These are phyloP conservation scores for Sinosuthora webbiana DNA, from an alignment of 2,113 vertebrate genomes.

Conservation along the genomic window DNA sequence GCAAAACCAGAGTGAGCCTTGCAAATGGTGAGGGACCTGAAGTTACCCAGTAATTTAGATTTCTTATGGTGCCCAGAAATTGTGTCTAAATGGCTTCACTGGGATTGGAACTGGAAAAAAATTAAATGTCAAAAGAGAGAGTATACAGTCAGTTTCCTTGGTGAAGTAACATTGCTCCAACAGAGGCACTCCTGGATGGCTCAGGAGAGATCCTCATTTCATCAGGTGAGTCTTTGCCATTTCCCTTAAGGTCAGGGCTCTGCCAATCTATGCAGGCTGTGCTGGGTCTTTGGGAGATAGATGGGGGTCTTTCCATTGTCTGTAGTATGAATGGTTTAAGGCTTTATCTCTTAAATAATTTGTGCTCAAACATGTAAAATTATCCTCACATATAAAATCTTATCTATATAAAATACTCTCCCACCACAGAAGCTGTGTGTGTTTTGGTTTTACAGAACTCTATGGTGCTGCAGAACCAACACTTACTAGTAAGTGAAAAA, in stretches of 20 bases:
- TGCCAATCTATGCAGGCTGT: not conserved
- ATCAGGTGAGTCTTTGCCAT: not conserved
- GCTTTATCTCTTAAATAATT: not conserved
- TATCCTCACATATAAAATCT: not conserved
- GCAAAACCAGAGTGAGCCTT: not conserved
- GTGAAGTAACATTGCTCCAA: not conserved
- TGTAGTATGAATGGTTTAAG: not conserved
- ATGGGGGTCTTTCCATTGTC: not conserved
- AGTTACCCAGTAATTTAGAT: not conserved
- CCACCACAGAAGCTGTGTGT: not conserved
- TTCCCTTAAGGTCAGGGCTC: not conserved
- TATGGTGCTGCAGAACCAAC: not conserved
- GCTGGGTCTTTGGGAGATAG: not conserved
- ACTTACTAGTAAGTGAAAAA: not conserved
- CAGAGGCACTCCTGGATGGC: not conserved
- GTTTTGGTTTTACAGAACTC: not conserved
- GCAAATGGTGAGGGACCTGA: not conserved
- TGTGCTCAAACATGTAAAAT: not conserved
- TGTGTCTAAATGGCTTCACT: not conserved
- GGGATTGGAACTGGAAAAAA: not conserved
- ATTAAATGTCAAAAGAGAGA: not conserved
- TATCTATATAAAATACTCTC: not conserved
- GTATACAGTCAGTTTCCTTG: not conserved
- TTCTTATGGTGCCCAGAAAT: not conserved
- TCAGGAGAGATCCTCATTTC: not conserved